phyloP scores from a whole-genome alignment of 1,140 invertebrate genomes.

The Prorops nasuta region DNA sequence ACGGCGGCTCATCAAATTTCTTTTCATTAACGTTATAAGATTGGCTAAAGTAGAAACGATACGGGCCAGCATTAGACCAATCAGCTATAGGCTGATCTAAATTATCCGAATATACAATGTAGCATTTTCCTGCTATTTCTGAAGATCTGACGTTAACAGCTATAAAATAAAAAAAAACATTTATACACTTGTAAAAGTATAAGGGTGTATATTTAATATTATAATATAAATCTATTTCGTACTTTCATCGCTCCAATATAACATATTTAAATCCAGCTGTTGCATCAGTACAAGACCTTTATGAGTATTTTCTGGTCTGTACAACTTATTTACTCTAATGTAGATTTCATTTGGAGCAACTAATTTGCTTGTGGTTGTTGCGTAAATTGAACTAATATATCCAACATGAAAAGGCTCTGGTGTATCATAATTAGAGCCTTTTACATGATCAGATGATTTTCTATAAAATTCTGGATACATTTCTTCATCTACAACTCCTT shows the following conservation, averaged over 20 bases:
- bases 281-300: conserved; percentile 56
- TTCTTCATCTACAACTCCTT: conserved; percentile 67
- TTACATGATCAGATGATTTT: conserved; percentile 67
- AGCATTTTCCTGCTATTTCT: conserved; percentile 64
- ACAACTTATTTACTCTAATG: conserved; percentile 70
- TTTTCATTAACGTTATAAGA: conserved; percentile 64
- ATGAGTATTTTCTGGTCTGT: conserved; percentile 76
- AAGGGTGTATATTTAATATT: no score
- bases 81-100: conserved; percentile 56
- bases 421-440: conserved; percentile 73
- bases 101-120: conserved; percentile 61
- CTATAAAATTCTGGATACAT: conserved; percentile 78
- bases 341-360: conserved; percentile 62
- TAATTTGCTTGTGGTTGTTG: conserved; percentile 54
- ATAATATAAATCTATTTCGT: conserved; percentile 29
- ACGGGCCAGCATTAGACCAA: conserved; percentile 65
- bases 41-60: conserved; percentile 77
- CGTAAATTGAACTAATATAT: conserved; percentile 63
- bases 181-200: no score
- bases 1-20: conserved; percentile 65
- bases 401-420: conserved; percentile 76
- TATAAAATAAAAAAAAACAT: conserved; percentile 11
- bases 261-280: conserved; percentile 69
- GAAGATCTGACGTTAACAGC: conserved; percentile 54
- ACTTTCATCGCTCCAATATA: conserved; percentile 80